Percentiles rank a stretch among this genome's conserved stretches.
Conservation (phyloP, 2,113 vertebrate genomes). For the Antennarius striatus region DNA sequence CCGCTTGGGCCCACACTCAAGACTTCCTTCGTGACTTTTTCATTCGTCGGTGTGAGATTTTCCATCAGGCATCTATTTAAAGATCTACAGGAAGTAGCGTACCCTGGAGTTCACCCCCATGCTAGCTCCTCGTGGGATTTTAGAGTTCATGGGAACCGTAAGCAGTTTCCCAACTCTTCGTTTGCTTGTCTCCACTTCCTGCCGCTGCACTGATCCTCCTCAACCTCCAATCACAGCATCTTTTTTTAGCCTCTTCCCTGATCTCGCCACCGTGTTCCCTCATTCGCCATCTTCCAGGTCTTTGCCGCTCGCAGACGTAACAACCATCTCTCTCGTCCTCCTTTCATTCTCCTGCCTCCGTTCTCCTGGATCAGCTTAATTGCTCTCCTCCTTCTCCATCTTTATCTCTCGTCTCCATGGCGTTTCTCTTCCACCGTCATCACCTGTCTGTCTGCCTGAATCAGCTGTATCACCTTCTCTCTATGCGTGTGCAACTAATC, state of each 20-base stretch:
- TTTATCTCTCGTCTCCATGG: conserved; percentile 51
- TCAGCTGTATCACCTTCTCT: conserved; percentile 27
- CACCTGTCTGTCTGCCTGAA: conserved; percentile 38
- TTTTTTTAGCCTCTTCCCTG: conserved; percentile 8
- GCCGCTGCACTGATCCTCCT: conserved; percentile 12
- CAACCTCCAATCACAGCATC: neutral
- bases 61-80: conserved; percentile 61
- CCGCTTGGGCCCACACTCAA: conserved; percentile 13
- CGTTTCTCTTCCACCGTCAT: conserved; percentile 44
- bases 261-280: neutral
- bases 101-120: conserved; percentile 57
- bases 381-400: conserved; percentile 51
- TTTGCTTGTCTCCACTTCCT: conserved; percentile 51
- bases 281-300: neutral
- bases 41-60: conserved; percentile 45
- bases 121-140: conserved; percentile 46
- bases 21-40: conserved; percentile 7
- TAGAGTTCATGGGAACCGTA: conserved; percentile 72
- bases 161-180: conserved; percentile 37
- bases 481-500: conserved; percentile 3
- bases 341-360: conserved; percentile 25
- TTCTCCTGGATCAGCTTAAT: conserved; percentile 73
- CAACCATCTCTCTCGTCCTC: conserved; percentile 40
- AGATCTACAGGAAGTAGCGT: conserved; percentile 61
- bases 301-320: conserved; percentile 24